Conservation (phyloP, 2,113 vertebrate species). For the Heterochromis multidens region DNA sequence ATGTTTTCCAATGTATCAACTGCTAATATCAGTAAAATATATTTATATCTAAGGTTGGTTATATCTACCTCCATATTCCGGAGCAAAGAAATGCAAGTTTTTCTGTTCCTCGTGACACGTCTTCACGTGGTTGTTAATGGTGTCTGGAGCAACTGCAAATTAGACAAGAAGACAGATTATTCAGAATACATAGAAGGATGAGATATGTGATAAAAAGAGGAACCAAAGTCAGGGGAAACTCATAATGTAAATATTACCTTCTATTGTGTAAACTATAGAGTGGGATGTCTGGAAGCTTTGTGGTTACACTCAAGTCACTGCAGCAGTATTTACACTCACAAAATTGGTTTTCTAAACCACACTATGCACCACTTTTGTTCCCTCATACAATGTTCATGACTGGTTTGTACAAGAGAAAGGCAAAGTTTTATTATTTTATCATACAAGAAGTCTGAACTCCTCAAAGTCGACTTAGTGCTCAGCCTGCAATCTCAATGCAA, state of each 20-base stretch:
- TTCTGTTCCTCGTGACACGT: slow-evolving; percentile 96
- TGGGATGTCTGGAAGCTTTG: neutral
- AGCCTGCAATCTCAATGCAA: neutral
- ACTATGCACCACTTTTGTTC: neutral
- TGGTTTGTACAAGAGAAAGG: neutral
- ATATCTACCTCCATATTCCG: slow-evolving; percentile 90
- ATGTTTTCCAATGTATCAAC: neutral
- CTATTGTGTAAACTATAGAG: neutral
- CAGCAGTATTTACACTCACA: neutral
- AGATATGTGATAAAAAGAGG: neutral
- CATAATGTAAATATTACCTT: neutral
- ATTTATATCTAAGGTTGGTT: neutral
- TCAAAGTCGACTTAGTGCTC: neutral
- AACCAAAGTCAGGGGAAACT: neutral
- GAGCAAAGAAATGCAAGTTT: slow-evolving; percentile 97
- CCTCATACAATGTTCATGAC: neutral
- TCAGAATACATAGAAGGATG: neutral
- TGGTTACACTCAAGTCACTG: neutral
- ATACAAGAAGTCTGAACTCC: neutral
- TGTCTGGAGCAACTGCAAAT: slow-evolving; percentile 90
- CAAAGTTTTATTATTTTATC: neutral
- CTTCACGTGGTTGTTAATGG: slow-evolving; percentile 98
- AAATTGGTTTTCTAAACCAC: neutral
- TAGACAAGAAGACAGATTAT: neutral
- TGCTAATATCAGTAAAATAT: neutral